These are phyloP conservation scores for Larimichthys crocea DNA, from an alignment of 2,113 vertebrate species.

Conservation along the genomic window DNA sequence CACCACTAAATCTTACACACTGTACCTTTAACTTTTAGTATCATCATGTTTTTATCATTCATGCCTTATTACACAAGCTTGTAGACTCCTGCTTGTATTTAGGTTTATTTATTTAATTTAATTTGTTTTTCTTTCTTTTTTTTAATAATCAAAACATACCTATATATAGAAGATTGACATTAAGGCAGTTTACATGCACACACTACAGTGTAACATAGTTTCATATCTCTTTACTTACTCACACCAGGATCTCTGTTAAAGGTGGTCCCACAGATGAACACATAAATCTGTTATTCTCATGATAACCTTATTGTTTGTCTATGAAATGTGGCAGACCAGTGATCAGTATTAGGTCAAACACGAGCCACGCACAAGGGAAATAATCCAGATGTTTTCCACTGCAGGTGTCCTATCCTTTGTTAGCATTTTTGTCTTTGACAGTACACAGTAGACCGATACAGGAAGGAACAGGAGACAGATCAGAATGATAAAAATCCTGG, in stretches of 20 bases:
- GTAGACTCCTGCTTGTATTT: no score
- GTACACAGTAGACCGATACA: slow-evolving; percentile 9
- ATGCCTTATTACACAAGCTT: no score
- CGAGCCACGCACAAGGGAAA: slow-evolving; percentile 31
- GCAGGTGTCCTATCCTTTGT: slow-evolving; percentile 16
- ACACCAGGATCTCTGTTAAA: background rate
- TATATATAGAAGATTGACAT: no score
- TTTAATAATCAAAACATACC: no score
- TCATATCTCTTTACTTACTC: no score
- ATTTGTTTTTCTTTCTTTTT: no score
- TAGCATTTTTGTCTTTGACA: slow-evolving; percentile 36
- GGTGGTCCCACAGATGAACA: background rate
- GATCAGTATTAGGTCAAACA: slow-evolving; percentile 38
- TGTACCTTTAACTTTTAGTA: no score
- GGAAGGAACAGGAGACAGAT: slow-evolving; percentile 19
- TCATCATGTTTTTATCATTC: no score
- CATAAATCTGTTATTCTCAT: background rate
- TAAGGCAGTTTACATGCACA: no score
- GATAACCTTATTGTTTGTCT: slow-evolving; percentile 20
- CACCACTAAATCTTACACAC: no score
- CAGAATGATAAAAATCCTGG: slow-evolving; percentile 24
- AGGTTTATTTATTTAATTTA: no score
- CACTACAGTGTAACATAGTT: no score
- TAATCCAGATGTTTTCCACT: slow-evolving; percentile 39
- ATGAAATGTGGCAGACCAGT: slow-evolving; percentile 5